Evolutionary conservation across 2,888 invertebrate genomes (phyloP).

Genomic region (Cepaea hortensis): DNA sequence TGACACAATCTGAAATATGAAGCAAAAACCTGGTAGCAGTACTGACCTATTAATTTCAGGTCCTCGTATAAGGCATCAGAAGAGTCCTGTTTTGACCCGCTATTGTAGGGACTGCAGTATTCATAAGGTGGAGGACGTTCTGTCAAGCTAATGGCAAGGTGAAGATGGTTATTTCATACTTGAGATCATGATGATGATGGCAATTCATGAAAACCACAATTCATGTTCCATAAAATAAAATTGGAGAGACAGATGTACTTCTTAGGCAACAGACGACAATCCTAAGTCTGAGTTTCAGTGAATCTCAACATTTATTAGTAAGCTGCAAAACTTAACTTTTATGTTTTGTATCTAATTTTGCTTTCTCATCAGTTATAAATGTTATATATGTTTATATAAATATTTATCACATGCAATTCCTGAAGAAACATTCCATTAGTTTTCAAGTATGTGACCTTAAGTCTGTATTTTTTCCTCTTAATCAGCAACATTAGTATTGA

Average conservation of each 20-base stretch:
- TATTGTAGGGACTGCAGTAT: slow-evolving; percentile 9
- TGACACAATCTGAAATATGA: not conserved
- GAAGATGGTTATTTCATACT: slow-evolving; percentile 1
- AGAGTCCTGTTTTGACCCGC: not conserved
- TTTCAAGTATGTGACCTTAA: not conserved
- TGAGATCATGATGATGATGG: not conserved
- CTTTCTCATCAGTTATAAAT: too few relatives aligned
- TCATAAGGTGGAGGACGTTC: slow-evolving; percentile 40
- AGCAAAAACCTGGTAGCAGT: not conserved
- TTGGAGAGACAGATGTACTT: not conserved
- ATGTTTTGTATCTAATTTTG: too few relatives aligned
- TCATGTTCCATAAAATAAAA: slow-evolving; percentile 2
- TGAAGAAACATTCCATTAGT: not conserved
- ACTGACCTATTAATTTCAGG: not conserved
- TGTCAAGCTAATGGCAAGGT: slow-evolving; percentile 9
- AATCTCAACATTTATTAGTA: too few relatives aligned
- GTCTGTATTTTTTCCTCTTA: too few relatives aligned
- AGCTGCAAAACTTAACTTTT: too few relatives aligned
- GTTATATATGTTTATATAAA: too few relatives aligned
- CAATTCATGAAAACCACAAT: not conserved
- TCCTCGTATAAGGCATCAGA: slow-evolving; percentile 25
- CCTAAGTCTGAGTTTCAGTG: not conserved
- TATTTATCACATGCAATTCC: not conserved
- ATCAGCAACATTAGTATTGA: too few relatives aligned
- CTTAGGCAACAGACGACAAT: not conserved